Conservation (phyloP, 2,113 vertebrate species). For the Pterocles orientalis region DNA sequence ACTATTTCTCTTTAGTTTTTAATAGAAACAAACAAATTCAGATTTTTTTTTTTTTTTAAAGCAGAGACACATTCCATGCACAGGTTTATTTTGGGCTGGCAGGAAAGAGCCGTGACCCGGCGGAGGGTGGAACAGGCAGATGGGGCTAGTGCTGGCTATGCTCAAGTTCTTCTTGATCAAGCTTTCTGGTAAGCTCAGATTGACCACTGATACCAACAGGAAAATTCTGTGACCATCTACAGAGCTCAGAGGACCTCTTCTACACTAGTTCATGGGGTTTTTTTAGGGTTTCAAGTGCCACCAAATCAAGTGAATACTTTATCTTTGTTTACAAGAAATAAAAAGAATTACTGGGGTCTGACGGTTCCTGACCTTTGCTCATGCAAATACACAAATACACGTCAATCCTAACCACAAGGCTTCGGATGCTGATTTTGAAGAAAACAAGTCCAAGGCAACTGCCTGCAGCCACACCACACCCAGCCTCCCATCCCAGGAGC, state of each 20-base stretch:
- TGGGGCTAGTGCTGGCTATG: not conserved
- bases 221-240: not conserved
- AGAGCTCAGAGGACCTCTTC: not conserved
- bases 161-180: not conserved
- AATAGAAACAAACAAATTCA: not conserved
- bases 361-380: constrained; percentile 9
- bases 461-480: not conserved
- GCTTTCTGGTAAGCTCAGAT: not conserved
- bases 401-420: not conserved
- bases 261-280: not conserved
- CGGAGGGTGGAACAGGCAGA: not conserved
- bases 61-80: not conserved
- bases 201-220: not conserved
- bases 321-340: not conserved
- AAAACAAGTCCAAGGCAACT: not conserved
- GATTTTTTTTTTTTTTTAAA: not conserved
- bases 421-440: constrained; percentile 9
- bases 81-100: not conserved
- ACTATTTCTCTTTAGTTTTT: not conserved
- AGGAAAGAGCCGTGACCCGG: not conserved
- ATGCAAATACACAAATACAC: constrained; percentile 25
- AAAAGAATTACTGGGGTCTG: not conserved
- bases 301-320: not conserved
- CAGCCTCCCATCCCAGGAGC: not conserved
- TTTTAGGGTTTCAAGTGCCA: not conserved